phyloP scores from a whole-genome alignment of 2,888 invertebrate species.

The Leptarthrus brevirostris region DNA sequence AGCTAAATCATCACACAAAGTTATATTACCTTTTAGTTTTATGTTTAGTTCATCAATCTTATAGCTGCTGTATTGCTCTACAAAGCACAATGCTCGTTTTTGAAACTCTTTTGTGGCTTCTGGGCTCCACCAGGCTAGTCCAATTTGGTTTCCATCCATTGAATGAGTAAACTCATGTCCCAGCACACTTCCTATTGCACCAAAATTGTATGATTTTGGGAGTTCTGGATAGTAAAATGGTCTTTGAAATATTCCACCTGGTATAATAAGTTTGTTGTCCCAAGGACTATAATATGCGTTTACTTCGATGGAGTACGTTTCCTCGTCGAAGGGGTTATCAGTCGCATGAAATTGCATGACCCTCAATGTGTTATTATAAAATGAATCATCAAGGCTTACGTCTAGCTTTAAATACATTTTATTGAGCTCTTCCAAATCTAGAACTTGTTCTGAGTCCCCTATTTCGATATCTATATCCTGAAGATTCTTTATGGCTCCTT shows the following conservation, averaged over 20 bases:
- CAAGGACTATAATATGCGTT: background rate
- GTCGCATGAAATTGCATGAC: no score
- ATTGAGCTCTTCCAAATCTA: no score
- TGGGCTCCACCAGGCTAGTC: background rate
- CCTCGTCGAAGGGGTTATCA: no score
- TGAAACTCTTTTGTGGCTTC: background rate
- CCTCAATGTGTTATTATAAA: no score
- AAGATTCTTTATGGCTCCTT: no score
- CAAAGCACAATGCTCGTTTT: conserved; percentile 9
- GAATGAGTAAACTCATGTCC: conserved; percentile 20
- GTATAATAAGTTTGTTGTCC: background rate
- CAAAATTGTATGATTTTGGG: conserved; percentile 21
- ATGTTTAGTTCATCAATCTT: background rate
- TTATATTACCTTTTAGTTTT: conserved; percentile 34
- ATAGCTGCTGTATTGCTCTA: conserved; percentile 15
- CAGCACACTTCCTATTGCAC: background rate
- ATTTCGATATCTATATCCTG: no score
- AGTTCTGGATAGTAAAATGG: conserved; percentile 24
- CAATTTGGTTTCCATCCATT: conserved; percentile 55
- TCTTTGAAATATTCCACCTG: conserved; percentile 18
- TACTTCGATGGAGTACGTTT: background rate
- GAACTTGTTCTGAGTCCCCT: no score
- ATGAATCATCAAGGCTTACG: no score
- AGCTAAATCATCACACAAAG: conserved; percentile 52
- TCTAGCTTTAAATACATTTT: no score